These are phyloP conservation scores for Hypolimnas misippus DNA, from an alignment of 2,888 invertebrate genomes.

Conservation along the genomic window DNA sequence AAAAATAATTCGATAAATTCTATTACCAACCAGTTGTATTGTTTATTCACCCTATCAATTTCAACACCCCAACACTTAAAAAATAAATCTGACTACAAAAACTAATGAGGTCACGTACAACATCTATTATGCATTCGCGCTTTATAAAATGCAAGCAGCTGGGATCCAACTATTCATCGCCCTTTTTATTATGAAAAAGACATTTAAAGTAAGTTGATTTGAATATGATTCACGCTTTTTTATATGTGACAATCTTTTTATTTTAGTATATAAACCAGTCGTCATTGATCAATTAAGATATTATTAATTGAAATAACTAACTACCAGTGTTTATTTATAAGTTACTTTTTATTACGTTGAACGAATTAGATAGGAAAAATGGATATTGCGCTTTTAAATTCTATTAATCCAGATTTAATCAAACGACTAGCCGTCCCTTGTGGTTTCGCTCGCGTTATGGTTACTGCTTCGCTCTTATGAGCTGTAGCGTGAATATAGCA, in stretches of 20 bases:
- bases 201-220: conserved; percentile 7
- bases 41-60: conserved; percentile 16
- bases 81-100: conserved; percentile 15
- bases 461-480: too few relatives aligned
- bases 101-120: conserved; percentile 34
- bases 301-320: conserved; percentile 5
- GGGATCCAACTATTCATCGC: conserved; percentile 22
- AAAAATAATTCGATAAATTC: too few relatives aligned
- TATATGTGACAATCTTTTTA: not conserved
- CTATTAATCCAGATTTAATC: too few relatives aligned
- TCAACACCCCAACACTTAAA: conserved; percentile 1
- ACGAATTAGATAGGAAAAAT: too few relatives aligned
- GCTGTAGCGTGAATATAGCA: too few relatives aligned
- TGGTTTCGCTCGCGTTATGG: too few relatives aligned
- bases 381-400: too few relatives aligned
- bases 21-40: not conserved
- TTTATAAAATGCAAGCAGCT: conserved; percentile 28
- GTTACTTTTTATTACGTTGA: too few relatives aligned
- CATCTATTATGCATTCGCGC: conserved; percentile 30
- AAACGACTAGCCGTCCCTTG: too few relatives aligned
- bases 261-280: not conserved
- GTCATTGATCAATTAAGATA: not conserved
- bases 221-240: not conserved
- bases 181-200: conserved; percentile 10
- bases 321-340: too few relatives aligned